These are phyloP conservation scores for Meiosimyza platycephala DNA, from an alignment of 2,888 invertebrate species.

Conservation along the genomic window DNA sequence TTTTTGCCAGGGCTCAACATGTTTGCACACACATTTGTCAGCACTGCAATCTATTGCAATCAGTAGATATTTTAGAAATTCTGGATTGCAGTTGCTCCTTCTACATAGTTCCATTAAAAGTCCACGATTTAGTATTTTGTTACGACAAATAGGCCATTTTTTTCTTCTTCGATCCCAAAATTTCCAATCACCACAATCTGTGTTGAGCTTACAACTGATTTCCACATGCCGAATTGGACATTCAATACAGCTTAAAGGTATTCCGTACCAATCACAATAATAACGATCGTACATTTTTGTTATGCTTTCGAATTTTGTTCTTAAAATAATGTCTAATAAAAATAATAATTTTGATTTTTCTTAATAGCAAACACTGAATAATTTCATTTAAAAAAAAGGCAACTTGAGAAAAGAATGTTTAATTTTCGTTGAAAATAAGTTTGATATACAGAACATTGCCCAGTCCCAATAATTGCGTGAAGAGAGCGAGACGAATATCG, in stretches of 20 bases:
- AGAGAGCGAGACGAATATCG: too few relatives aligned
- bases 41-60: not conserved
- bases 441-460: not conserved
- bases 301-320: too few relatives aligned
- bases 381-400: not conserved
- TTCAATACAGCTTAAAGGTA: constrained; percentile 25
- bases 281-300: not conserved
- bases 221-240: constrained; percentile 22
- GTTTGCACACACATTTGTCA: too few relatives aligned
- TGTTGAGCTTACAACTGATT: constrained; percentile 17
- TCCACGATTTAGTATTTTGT: not conserved
- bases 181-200: not conserved
- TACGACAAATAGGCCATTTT: not conserved
- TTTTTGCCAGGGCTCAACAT: too few relatives aligned
- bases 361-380: too few relatives aligned
- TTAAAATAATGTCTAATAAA: too few relatives aligned
- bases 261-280: not conserved
- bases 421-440: too few relatives aligned
- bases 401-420: not conserved
- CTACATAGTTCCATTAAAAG: constrained; percentile 10
- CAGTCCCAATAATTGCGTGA: too few relatives aligned
- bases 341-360: too few relatives aligned
- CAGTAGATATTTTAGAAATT: constrained; percentile 8
- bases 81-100: not conserved
- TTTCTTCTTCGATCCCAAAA: not conserved